Percentiles rank a stretch among this genome's conserved stretches.
Evolutionary conservation across 2,113 vertebrate genomes (phyloP).

Genomic region (Bagarius yarrelli): DNA sequence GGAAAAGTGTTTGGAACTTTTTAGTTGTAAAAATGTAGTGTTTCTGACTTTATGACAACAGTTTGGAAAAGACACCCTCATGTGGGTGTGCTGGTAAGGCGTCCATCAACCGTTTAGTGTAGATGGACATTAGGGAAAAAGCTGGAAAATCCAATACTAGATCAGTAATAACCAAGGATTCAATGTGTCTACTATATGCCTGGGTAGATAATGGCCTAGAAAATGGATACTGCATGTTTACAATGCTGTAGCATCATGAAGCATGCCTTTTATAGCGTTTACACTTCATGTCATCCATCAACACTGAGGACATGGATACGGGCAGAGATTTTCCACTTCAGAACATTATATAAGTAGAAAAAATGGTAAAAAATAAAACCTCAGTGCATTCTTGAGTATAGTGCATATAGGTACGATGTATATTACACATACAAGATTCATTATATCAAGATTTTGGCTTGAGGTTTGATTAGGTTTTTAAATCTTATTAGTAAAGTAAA

Average conservation of each 20-base stretch:
- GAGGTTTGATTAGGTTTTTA: background rate
- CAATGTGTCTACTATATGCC: slow-evolving; percentile 17
- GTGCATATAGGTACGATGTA: background rate
- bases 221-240: background rate
- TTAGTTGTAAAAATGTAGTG: too few species aligned
- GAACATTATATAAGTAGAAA: background rate
- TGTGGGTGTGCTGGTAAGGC: too few species aligned
- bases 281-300: background rate
- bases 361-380: background rate
- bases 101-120: too few species aligned
- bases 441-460: slow-evolving; percentile 5
- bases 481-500: background rate
- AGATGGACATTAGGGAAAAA: background rate
- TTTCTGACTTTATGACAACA: too few species aligned
- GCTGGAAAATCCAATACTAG: background rate
- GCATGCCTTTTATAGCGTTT: background rate
- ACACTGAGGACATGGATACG: background rate
- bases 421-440: background rate
- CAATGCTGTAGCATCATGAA: slow-evolving; percentile 10
- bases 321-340: background rate
- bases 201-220: background rate
- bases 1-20: too few species aligned
- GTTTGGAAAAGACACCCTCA: too few species aligned
- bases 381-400: too few species aligned
- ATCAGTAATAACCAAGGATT: background rate